Percentiles rank a stretch among this genome's conserved stretches.
phyloP scores from a whole-genome alignment of 2,888 invertebrate species.

The Tachina grossa region DNA sequence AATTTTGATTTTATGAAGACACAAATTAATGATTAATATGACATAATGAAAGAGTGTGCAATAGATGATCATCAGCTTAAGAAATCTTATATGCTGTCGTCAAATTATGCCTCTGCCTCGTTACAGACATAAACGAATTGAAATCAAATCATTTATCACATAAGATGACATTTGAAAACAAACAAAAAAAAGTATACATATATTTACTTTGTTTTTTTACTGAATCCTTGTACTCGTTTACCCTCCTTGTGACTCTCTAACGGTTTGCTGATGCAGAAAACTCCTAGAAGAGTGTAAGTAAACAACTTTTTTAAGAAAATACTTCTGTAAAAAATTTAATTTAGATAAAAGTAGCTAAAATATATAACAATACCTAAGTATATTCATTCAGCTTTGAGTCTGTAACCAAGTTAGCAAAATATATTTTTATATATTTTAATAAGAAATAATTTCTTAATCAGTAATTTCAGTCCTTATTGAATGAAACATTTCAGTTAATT shows the following conservation, averaged over 20 bases:
- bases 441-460: too few relatives aligned
- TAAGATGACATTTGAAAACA: conserved; percentile 36
- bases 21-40: conserved; percentile 11
- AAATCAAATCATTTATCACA: conserved; percentile 64
- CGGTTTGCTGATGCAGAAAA: not conserved
- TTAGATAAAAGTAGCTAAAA: too few relatives aligned
- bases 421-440: too few relatives aligned
- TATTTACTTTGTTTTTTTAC: conserved; percentile 2
- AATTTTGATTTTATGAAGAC: conserved; percentile 52
- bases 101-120: conserved; percentile 23
- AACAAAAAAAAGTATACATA: not conserved
- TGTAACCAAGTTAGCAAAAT: too few relatives aligned
- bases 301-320: too few relatives aligned
- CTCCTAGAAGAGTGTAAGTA: too few relatives aligned
- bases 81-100: conserved; percentile 13
- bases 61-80: conserved; percentile 19
- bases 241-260: too few relatives aligned
- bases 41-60: not conserved
- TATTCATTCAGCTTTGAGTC: too few relatives aligned
- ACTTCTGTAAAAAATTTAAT: too few relatives aligned
- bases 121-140: conserved; percentile 42
- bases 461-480: too few relatives aligned
- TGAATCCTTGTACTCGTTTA: not conserved
- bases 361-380: too few relatives aligned
- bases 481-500: too few relatives aligned